These are phyloP conservation scores for Melanerpes aurifrons DNA, from an alignment of 2,113 vertebrate species.

Conservation along the genomic window DNA sequence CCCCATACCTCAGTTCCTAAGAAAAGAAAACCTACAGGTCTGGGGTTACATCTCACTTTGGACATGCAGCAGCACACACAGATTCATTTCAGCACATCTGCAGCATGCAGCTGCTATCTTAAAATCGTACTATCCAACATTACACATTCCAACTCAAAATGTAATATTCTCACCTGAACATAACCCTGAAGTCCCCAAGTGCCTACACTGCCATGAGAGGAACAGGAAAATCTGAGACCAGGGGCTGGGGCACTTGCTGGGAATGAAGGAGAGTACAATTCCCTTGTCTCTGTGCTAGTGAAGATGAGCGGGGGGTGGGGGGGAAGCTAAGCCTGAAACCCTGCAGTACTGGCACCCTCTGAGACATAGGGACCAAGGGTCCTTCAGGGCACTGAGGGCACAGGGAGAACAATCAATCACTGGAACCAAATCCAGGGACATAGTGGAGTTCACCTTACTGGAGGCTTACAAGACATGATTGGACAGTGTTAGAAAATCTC, in stretches of 20 bases:
- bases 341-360: neutral
- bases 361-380: neutral
- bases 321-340: neutral
- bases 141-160: neutral
- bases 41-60: neutral
- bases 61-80: neutral
- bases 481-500: neutral
- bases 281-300: neutral
- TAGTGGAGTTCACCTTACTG: neutral
- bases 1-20: neutral
- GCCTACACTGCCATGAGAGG: neutral
- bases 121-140: rapidly evolving
- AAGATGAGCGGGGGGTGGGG: neutral
- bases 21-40: neutral
- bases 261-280: neutral
- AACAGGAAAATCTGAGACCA: neutral
- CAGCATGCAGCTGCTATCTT: neutral
- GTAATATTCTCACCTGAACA: neutral
- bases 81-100: neutral
- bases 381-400: neutral
- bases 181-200: rapidly evolving
- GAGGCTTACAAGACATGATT: neutral
- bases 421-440: neutral
- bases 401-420: neutral
- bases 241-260: neutral